A percentile compares a stretch with the other conserved stretches of the same genome.
Evolutionary conservation across 2,797 vertebrate species (phyloP).

Genomic region (Takifugu ocellatus): DNA sequence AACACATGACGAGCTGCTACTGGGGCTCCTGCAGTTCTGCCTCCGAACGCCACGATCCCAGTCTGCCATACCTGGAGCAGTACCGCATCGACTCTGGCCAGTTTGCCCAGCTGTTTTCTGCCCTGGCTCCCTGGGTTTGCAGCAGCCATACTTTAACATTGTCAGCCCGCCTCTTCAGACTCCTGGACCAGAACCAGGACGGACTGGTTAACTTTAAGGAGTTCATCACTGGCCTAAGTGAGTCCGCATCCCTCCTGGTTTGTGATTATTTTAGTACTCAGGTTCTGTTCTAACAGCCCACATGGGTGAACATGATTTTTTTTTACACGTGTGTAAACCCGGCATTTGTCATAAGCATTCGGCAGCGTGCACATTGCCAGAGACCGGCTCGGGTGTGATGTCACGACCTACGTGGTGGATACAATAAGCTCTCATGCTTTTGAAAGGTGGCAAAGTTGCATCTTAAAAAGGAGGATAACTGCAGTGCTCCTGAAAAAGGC

Average conservation of each 20-base stretch:
- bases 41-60: slow-evolving; percentile 85
- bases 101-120: slow-evolving; percentile 84
- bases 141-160: slow-evolving; percentile 81
- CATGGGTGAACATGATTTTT: no score
- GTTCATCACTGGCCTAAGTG: slow-evolving; percentile 93
- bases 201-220: slow-evolving; percentile 97
- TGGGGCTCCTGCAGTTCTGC: slow-evolving; percentile 84
- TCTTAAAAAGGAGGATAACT: no score
- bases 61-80: slow-evolving; percentile 94
- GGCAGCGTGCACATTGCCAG: no score
- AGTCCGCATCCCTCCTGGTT: slow-evolving; percentile 17
- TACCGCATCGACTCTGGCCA: slow-evolving; percentile 89
- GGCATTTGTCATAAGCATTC: no score
- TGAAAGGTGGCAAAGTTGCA: background rate
- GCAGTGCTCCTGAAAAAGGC: no score
- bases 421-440: no score
- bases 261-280: background rate
- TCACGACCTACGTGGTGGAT: no score
- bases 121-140: slow-evolving; percentile 86
- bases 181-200: slow-evolving; percentile 90
- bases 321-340: no score
- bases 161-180: slow-evolving; percentile 86
- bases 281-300: no score
- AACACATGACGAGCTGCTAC: slow-evolving; percentile 93
- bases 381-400: no score